Conservation (phyloP, 2,888 invertebrate species). For the Drosophila falleni region DNA sequence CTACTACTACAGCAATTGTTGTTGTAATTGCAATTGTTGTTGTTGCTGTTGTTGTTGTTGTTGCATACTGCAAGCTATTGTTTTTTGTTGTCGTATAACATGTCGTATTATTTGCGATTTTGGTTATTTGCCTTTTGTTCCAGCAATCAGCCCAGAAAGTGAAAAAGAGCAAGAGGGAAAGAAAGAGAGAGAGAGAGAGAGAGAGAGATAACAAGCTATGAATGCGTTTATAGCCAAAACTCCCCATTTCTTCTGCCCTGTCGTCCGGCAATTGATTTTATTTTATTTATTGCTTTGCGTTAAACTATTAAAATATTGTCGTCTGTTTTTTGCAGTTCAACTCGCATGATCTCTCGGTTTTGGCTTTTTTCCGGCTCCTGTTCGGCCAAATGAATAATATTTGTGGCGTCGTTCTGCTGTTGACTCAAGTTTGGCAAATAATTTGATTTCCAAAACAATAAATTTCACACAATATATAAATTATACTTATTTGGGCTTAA, state of each 20-base stretch:
- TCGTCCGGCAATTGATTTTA: slow-evolving; percentile 73
- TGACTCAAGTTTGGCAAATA: slow-evolving; percentile 81
- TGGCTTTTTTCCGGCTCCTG: slow-evolving; percentile 32
- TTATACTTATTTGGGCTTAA: slow-evolving; percentile 72
- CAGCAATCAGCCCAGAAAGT: slow-evolving; percentile 29
- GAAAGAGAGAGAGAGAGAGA: background rate
- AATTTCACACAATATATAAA: slow-evolving; percentile 71
- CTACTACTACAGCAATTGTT: slow-evolving; percentile 62
- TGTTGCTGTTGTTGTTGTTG: slow-evolving; percentile 50
- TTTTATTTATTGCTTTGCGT: slow-evolving; percentile 82
- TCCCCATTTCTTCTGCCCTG: slow-evolving; percentile 39
- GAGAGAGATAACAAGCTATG: slow-evolving; percentile 16
- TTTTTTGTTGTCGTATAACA: slow-evolving; percentile 66
- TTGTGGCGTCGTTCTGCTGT: slow-evolving; percentile 79
- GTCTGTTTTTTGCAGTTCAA: slow-evolving; percentile 56
- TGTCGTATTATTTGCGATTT: slow-evolving; percentile 81
- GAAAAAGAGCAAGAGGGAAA: slow-evolving; percentile 1
- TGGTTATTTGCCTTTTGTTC: slow-evolving; percentile 75
- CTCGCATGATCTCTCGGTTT: slow-evolving; percentile 43
- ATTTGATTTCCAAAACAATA: slow-evolving; percentile 77
- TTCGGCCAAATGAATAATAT: slow-evolving; percentile 58
- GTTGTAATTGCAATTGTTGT: slow-evolving; percentile 56
- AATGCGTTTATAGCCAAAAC: slow-evolving; percentile 46
- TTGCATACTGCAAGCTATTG: slow-evolving; percentile 51
- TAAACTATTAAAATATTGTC: slow-evolving; percentile 82